phyloP scores from a whole-genome alignment of 2,888 invertebrate species.

The Trachelus stipa region DNA sequence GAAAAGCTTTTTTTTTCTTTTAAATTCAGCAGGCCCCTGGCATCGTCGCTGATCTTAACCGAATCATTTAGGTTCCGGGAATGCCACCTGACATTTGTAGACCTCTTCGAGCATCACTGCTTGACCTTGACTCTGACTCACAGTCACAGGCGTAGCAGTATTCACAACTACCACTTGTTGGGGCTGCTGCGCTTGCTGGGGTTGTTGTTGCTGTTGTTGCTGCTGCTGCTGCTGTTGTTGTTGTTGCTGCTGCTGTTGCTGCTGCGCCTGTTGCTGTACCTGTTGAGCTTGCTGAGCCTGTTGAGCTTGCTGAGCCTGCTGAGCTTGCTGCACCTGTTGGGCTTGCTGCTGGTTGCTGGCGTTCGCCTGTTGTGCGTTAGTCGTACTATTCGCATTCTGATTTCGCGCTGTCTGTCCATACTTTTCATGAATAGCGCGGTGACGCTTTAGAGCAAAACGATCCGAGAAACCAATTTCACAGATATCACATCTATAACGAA shows the following conservation, averaged over 20 bases:
- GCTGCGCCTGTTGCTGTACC: slow-evolving; percentile 52
- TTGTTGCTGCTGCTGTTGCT: slow-evolving; percentile 52
- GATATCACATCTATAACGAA: slow-evolving; percentile 78
- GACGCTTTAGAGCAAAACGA: slow-evolving; percentile 86
- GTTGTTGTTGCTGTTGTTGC: slow-evolving; percentile 50
- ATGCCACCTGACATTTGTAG: slow-evolving; percentile 66
- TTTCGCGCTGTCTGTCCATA: slow-evolving; percentile 75
- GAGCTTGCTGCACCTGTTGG: slow-evolving; percentile 62
- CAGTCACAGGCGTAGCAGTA: slow-evolving; percentile 61
- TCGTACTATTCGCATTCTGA: slow-evolving; percentile 66
- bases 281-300: slow-evolving; percentile 57
- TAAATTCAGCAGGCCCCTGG: neutral
- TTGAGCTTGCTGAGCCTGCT: slow-evolving; percentile 53
- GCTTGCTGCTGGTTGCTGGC: slow-evolving; percentile 65
- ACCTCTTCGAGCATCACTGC: slow-evolving; percentile 64
- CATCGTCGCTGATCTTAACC: slow-evolving; percentile 34
- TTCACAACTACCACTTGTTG: slow-evolving; percentile 65
- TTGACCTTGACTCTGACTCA: slow-evolving; percentile 63
- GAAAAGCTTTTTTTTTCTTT: neutral
- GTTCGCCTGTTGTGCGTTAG: slow-evolving; percentile 68
- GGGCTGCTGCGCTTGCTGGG: slow-evolving; percentile 52
- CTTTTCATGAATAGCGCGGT: slow-evolving; percentile 89
- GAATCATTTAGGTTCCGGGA: slow-evolving; percentile 65
- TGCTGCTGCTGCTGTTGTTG: slow-evolving; percentile 55
- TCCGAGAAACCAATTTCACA: slow-evolving; percentile 91